Conservation (phyloP, 2,113 vertebrate genomes). For the Xenus cinereus region DNA sequence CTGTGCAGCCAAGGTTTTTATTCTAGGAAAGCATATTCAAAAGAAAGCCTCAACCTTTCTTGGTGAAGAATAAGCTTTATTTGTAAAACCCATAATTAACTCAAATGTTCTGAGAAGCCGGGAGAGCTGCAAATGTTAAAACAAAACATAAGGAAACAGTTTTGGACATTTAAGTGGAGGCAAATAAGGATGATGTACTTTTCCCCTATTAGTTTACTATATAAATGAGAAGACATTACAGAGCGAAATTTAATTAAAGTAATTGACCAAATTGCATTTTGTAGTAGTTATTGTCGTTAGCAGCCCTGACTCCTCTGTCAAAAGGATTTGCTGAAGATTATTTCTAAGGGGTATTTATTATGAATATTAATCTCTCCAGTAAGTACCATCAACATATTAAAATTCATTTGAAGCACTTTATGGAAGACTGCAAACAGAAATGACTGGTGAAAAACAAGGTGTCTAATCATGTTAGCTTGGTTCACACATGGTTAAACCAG, state of each 20-base stretch:
- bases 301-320: slow-evolving; percentile 82
- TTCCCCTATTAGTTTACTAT: slow-evolving; percentile 75
- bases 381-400: slow-evolving; percentile 79
- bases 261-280: slow-evolving; percentile 92
- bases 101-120: slow-evolving; percentile 50
- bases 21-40: slow-evolving; percentile 54
- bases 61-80: slow-evolving; percentile 53
- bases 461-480: slow-evolving; percentile 70
- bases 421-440: slow-evolving; percentile 71
- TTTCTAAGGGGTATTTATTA: slow-evolving; percentile 81
- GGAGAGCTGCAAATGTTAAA: slow-evolving; percentile 47
- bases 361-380: slow-evolving; percentile 85
- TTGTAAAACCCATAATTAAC: slow-evolving; percentile 69
- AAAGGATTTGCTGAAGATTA: slow-evolving; percentile 75
- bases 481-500: slow-evolving; percentile 67
- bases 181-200: slow-evolving; percentile 61
- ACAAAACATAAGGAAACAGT: slow-evolving; percentile 41
- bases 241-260: slow-evolving; percentile 88
- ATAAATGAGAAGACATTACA: slow-evolving; percentile 83
- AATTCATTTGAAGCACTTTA: slow-evolving; percentile 77
- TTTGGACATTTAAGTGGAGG: slow-evolving; percentile 46
- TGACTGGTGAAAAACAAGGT: slow-evolving; percentile 60
- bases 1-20: slow-evolving; percentile 48
- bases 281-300: slow-evolving; percentile 85
- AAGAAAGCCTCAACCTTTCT: slow-evolving; percentile 49